phyloP scores from a whole-genome alignment of 2,113 vertebrate genomes.

The Hystrix brachyura region DNA sequence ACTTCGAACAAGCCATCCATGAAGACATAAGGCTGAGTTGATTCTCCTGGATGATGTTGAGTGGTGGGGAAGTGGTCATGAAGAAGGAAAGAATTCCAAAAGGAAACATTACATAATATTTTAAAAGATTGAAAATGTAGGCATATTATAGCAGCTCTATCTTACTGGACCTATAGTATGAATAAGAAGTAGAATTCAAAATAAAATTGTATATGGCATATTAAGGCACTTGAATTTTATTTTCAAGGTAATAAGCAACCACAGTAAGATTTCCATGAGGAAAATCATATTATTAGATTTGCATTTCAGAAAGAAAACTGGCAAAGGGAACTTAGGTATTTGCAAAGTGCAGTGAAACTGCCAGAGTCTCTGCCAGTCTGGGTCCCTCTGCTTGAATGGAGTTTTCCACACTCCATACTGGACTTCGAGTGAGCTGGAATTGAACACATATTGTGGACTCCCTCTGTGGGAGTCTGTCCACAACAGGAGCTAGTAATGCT shows the following conservation, averaged over 20 bases:
- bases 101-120: neutral
- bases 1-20: neutral
- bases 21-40: neutral
- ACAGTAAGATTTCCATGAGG: slow-evolving; percentile 2
- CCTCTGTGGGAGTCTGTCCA: neutral
- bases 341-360: neutral
- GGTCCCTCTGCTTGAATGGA: neutral
- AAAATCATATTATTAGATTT: slow-evolving; percentile 61
- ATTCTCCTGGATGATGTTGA: neutral
- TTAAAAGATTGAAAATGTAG: neutral
- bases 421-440: neutral
- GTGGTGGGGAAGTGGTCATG: neutral
- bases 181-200: neutral
- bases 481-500: neutral
- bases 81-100: neutral
- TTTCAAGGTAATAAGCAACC: neutral
- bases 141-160: neutral
- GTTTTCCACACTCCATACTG: neutral
- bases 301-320: slow-evolving; percentile 66
- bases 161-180: neutral
- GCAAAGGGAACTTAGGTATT: neutral
- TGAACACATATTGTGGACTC: neutral
- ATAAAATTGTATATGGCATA: neutral
- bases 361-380: neutral
- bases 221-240: slow-evolving; percentile 31